Percentiles rank a stretch among this genome's conserved stretches.
These are phyloP conservation scores for Azorinus chamasolen DNA, from an alignment of 2,888 invertebrate genomes.

Conservation along the genomic window DNA sequence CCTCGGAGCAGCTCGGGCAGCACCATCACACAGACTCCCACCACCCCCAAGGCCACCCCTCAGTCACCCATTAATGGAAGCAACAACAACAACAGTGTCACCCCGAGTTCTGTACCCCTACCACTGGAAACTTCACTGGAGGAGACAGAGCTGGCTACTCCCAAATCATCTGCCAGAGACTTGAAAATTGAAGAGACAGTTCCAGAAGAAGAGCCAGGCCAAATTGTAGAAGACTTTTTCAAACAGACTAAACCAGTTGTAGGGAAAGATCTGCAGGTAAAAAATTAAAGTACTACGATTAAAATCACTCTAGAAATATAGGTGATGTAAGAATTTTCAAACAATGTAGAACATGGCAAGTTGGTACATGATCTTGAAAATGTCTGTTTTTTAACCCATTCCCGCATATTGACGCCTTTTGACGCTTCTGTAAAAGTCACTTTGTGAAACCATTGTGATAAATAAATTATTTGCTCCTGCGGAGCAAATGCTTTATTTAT, in stretches of 20 bases:
- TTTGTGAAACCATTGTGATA: too few species aligned
- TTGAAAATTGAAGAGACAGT: conserved; percentile 54
- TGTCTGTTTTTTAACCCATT: too few species aligned
- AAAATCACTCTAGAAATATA: too few species aligned
- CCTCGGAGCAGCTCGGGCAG: conserved; percentile 74
- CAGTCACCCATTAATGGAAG: conserved; percentile 44
- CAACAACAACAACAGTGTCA: conserved; percentile 53
- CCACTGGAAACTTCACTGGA: conserved; percentile 75
- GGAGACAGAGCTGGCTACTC: conserved; percentile 75
- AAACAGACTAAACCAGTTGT: conserved; percentile 27
- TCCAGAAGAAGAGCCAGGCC: conserved; percentile 23
- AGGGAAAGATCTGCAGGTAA: conserved; percentile 56
- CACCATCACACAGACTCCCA: conserved; percentile 76
- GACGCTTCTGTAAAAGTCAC: too few species aligned
- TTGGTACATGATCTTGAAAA: too few species aligned
- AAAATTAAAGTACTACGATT: not conserved
- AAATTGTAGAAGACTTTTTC: conserved; percentile 59
- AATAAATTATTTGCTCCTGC: too few species aligned
- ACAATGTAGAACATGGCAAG: too few species aligned
- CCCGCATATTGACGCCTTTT: too few species aligned
- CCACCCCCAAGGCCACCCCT: conserved; percentile 49
- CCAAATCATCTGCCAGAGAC: conserved; percentile 56
- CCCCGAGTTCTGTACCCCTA: conserved; percentile 80
- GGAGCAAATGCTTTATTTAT: too few species aligned
- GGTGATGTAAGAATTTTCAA: too few species aligned